Evolutionary conservation across 2,797 vertebrate species (phyloP), one percentile per base, ranked within the genome.

Genomic region (Etheostoma nigrum): DNA sequence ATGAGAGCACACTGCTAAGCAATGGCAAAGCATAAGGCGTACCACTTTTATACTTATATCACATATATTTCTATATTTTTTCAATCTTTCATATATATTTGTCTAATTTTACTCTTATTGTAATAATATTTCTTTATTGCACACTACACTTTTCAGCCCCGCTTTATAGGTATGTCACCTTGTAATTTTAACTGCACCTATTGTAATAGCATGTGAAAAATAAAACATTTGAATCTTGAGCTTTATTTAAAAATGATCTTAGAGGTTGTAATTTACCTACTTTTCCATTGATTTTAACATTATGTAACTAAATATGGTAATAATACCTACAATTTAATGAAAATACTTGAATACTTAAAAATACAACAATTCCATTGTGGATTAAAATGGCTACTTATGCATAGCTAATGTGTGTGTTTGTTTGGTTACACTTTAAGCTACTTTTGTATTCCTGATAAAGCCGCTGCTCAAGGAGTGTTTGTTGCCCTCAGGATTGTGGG

Each of bases 401-500:
- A n/a, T 21, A 57, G 3, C 16, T 61, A n/a, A 40, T 8, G 5
- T 58, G n/a, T 58, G n/a, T 42, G 30, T 49, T 45, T 40, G 63
- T 54, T 36, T 68, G 51, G 30, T n/a, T 49, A 40, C 45, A 51
- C 6, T 60, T 53, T 44, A 42, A 67, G 68, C 16, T 13, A 11
- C 47, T 25, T 64, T 60, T 60, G 23, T 67, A 6, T 62, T 19
- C 65, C 18, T 40, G 27, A 53, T 23, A 14, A 21, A 58, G 25
- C 23, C 45, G 33, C 27, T 52, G 12, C 42, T 66, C 8, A 21
- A 15, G 1, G 5, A 66, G 8, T 44, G 21, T 57, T 67, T 23
- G 23, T 25, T 63, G 40, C 30, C 62, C 30, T 63, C 11, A 8
- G 16, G 19, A 33, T 18, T 68, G 19, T 74, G 61, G 33, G 69